Evolutionary conservation across 2,888 invertebrate species (phyloP).

Genomic region (Stenodema calcarata): DNA sequence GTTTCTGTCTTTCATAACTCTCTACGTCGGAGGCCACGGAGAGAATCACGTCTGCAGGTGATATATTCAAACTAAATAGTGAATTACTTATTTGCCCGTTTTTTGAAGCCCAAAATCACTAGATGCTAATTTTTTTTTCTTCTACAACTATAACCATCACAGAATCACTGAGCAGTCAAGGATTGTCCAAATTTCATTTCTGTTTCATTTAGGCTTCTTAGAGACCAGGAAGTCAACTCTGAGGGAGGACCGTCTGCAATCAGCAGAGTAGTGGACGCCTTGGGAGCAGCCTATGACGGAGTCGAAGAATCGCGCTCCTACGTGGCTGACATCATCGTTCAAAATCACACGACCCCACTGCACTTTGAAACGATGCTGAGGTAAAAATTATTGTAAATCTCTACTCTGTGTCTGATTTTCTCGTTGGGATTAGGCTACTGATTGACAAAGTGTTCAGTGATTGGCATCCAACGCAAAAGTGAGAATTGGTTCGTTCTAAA

Average conservation of each 20-base stretch:
- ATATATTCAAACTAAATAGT: no score
- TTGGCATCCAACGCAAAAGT: no score
- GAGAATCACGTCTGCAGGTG: constrained; percentile 71
- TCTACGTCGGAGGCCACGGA: constrained; percentile 71
- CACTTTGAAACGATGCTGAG: constrained; percentile 1
- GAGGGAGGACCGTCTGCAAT: neutral
- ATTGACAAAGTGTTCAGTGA: no score
- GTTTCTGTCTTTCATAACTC: constrained; percentile 66
- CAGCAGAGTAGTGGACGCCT: constrained; percentile 13
- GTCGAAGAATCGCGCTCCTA: constrained; percentile 13
- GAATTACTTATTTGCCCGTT: no score
- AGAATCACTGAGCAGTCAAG: neutral
- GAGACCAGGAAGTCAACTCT: neutral
- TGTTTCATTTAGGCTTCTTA: neutral
- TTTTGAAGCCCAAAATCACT: no score
- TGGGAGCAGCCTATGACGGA: constrained; percentile 20
- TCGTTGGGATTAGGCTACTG: no score
- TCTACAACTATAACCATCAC: no score
- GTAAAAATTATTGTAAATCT: no score
- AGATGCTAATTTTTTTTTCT: no score
- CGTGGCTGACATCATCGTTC: constrained; percentile 24
- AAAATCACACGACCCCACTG: constrained; percentile 21
- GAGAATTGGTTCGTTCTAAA: no score
- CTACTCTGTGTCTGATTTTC: no score
- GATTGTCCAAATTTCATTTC: neutral